Percentiles rank a stretch among this genome's conserved stretches.
These are phyloP conservation scores for Erythrolamprus reginae DNA, from an alignment of 2,113 vertebrate genomes.

Conservation along the genomic window DNA sequence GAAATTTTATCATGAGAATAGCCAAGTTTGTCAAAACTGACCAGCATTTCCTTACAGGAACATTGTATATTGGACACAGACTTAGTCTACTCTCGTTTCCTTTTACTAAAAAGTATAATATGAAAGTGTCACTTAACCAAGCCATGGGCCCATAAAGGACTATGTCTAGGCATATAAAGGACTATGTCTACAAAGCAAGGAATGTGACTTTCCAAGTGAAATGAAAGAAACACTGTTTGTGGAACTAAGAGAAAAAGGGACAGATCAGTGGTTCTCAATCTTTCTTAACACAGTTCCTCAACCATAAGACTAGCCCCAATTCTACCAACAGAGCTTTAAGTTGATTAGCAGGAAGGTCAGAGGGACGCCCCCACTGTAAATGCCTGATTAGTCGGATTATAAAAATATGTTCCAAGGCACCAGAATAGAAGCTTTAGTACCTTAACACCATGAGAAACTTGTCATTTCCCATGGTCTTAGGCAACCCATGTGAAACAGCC, in stretches of 20 bases:
- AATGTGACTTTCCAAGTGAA: not conserved
- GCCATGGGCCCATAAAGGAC: not conserved
- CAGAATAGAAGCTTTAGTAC: too few relatives aligned
- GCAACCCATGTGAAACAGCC: too few relatives aligned
- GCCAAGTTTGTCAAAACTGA: not conserved
- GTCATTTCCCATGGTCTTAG: too few relatives aligned
- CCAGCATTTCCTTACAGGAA: not conserved
- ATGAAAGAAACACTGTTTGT: not conserved
- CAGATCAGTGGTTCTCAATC: too few relatives aligned
- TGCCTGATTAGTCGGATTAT: too few relatives aligned
- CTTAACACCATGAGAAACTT: too few relatives aligned
- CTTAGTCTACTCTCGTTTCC: not conserved
- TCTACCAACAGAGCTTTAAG: too few relatives aligned
- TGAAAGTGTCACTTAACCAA: not conserved
- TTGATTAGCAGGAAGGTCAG: too few relatives aligned
- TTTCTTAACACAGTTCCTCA: too few relatives aligned
- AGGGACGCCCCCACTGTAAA: too few relatives aligned
- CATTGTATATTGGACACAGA: not conserved
- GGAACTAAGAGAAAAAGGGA: not conserved
- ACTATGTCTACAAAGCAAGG: not conserved
- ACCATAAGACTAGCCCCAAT: too few relatives aligned
- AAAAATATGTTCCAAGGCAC: too few relatives aligned
- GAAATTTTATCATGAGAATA: not conserved
- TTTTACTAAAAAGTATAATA: not conserved
- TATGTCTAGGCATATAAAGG: not conserved